Evolutionary conservation across 2,797 vertebrate genomes (phyloP), one percentile per base, ranked within the genome.

Genomic region (Anabacerthia variegaticeps): DNA sequence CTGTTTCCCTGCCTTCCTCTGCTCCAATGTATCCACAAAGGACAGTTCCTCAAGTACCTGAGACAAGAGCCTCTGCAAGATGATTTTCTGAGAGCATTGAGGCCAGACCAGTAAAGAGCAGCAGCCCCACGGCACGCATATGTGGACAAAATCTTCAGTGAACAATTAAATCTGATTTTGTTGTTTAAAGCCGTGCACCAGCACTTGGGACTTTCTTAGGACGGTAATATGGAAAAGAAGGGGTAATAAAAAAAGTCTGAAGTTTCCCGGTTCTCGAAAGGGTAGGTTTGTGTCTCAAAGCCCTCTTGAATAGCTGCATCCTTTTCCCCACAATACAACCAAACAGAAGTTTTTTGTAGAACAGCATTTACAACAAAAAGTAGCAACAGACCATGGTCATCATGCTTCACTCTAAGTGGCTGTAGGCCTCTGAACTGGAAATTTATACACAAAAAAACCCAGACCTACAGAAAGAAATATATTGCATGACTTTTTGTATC

Each of bases 391-490:
- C 22, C 3, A 0, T 4, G 52, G 72, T 26, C 72, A 58, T 46
- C 51, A 28, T 34, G 36, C 88, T 95, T 96, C 80, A 76, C 37
- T 81, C 74, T 78, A 91, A 95, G 74, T 21, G 58, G 52, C 66
- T 72, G 46, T 14, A 94, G 54, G 78, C 48, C 65, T 83, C 55
- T 54, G 48, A 92, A 79, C n/a, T 55, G 81, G 68, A 63, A 63
- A 85, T 89, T 66, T 72, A 95, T 55, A 89, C 44, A 68, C 65
- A 84, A 92, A 92, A 81, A 37, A 0, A 1, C 8, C 34, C 44
- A 56, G 41, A 85, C 55, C 34, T 55, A 56, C 5, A 34, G 65
- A 92, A 93, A 86, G 34, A 56, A 95, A 65, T 18, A 67, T 37
- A 76, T 43, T 51, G 52, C 51, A 68, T 2, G 62, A 78, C 67